Conservation (phyloP, 2,888 invertebrate species). For the Cerastis rubricosa region DNA sequence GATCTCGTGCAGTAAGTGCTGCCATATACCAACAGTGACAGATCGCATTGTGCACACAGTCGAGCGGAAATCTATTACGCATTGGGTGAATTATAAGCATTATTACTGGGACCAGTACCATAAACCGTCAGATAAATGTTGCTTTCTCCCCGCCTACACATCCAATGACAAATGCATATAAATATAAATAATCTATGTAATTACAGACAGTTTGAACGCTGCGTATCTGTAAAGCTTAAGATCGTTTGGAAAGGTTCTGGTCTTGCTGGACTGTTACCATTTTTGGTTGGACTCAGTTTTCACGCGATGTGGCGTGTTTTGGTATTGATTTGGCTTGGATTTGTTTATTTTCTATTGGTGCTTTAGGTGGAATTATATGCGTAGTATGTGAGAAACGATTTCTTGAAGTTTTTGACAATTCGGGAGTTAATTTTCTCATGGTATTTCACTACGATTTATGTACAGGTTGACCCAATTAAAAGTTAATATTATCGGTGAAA, state of each 20-base stretch:
- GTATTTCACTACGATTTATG: neutral
- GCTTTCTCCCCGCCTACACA: slow-evolving; percentile 78
- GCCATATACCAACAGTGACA: slow-evolving; percentile 55
- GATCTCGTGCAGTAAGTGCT: slow-evolving; percentile 36
- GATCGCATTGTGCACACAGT: slow-evolving; percentile 60
- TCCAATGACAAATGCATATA: slow-evolving; percentile 77
- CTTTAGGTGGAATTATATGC: neutral
- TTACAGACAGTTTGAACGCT: slow-evolving; percentile 56
- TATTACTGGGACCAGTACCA: slow-evolving; percentile 63
- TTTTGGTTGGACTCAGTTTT: slow-evolving; percentile 41
- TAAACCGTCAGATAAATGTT: slow-evolving; percentile 71
- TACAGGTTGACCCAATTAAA: neutral
- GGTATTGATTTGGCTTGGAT: slow-evolving; percentile 36
- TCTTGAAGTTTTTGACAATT: neutral
- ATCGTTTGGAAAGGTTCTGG: slow-evolving; percentile 40
- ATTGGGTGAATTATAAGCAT: slow-evolving; percentile 69
- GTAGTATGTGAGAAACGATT: neutral
- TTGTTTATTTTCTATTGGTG: slow-evolving; percentile 5
- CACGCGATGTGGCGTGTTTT: slow-evolving; percentile 53
- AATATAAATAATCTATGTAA: slow-evolving; percentile 68
- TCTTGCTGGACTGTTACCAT: slow-evolving; percentile 27
- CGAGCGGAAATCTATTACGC: slow-evolving; percentile 66
- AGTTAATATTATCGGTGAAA: neutral
- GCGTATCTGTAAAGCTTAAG: slow-evolving; percentile 44
- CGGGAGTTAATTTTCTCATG: neutral